Percentiles rank a stretch among this genome's conserved stretches.
Evolutionary conservation across 2,797 vertebrate species (phyloP).

Genomic region (Hapalemur alaotrensis): DNA sequence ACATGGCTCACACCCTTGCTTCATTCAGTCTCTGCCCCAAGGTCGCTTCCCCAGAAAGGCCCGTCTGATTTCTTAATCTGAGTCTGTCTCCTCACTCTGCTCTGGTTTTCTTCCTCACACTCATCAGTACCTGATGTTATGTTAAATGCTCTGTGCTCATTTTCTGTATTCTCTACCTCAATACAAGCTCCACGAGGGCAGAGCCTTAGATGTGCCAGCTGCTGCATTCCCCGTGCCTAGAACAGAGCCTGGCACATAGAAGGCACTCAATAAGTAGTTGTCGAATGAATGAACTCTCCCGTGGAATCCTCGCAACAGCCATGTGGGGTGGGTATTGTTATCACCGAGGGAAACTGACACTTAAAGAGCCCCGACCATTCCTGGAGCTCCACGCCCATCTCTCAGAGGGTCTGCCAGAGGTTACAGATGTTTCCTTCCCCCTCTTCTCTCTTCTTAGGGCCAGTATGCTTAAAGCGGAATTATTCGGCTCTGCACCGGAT

Average conservation of each 20-base stretch:
- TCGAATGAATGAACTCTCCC: neutral
- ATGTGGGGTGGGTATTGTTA: neutral
- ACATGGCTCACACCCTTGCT: neutral
- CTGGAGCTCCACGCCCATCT: neutral
- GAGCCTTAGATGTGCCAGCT: neutral
- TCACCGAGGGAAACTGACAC: neutral
- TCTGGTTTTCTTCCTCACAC: neutral
- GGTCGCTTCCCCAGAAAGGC: neutral
- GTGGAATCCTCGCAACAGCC: neutral
- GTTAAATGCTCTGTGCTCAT: neutral
- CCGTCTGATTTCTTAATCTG: neutral
- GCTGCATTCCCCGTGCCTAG: neutral
- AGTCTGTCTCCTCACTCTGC: neutral
- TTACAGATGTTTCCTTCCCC: conserved; percentile 14
- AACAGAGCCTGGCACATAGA: neutral
- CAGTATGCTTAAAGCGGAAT: neutral
- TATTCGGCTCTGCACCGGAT: neutral
- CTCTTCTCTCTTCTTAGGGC: neutral
- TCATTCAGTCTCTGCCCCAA: neutral
- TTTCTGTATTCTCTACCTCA: neutral
- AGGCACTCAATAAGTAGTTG: neutral
- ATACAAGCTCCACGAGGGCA: neutral
- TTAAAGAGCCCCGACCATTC: neutral
- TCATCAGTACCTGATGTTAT: fast-evolving
- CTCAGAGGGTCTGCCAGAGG: neutral